These are phyloP conservation scores for Ochotona princeps DNA, from an alignment of 2,113 vertebrate genomes.

Conservation along the genomic window DNA sequence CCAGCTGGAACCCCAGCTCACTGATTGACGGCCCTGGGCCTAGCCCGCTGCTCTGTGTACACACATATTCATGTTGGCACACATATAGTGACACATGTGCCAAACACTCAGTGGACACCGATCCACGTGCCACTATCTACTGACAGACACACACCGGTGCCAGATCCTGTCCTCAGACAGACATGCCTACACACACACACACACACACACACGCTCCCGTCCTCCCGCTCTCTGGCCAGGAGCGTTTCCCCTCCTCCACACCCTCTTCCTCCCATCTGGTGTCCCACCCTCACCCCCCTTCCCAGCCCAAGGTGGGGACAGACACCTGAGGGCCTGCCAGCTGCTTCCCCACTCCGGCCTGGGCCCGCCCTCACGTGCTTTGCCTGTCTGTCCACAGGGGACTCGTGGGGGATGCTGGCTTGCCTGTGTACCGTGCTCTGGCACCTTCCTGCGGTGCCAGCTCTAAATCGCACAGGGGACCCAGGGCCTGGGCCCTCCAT, in stretches of 20 bases:
- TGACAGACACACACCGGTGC: not conserved
- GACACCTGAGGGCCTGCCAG: slow-evolving; percentile 73
- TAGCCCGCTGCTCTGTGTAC: not conserved
- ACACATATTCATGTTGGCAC: not conserved
- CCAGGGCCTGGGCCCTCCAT: slow-evolving; percentile 93
- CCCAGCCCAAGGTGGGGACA: slow-evolving; percentile 60
- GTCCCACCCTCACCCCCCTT: not conserved
- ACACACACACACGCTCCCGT: not conserved
- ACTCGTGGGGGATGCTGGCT: slow-evolving; percentile 89
- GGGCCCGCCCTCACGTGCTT: slow-evolving; percentile 1
- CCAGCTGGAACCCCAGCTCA: not conserved
- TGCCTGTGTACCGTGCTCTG: slow-evolving; percentile 90
- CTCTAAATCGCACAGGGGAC: slow-evolving; percentile 88
- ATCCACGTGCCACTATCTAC: not conserved
- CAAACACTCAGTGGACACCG: not conserved
- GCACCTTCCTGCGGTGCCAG: slow-evolving; percentile 88
- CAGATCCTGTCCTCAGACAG: not conserved
- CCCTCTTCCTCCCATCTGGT: slow-evolving; percentile 37
- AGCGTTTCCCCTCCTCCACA: not conserved
- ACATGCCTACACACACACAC: not conserved
- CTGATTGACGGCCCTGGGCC: not conserved
- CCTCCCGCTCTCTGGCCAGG: not conserved
- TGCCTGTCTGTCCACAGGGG: slow-evolving; percentile 84
- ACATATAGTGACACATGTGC: not conserved
- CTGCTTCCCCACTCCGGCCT: not conserved